Evolutionary conservation across 2,113 vertebrate species (phyloP).

Genomic region (Mesembrinibis cayennensis): DNA sequence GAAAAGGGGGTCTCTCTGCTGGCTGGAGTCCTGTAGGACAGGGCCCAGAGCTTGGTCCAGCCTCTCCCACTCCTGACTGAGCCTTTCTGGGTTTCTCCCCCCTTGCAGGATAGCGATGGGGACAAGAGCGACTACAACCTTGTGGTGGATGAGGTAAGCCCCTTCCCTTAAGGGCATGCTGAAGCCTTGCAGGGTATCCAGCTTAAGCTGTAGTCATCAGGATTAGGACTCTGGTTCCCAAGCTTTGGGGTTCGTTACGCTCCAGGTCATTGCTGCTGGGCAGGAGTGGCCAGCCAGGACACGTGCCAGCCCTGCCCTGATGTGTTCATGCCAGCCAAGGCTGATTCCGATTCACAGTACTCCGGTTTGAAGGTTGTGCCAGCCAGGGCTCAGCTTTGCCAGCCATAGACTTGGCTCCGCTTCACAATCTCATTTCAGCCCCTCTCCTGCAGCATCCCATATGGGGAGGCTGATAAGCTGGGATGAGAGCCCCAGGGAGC

Average conservation of each 20-base stretch:
- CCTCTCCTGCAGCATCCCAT: neutral
- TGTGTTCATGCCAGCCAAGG: neutral
- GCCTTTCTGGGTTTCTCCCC: neutral
- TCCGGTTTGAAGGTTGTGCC: neutral
- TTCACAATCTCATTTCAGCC: neutral
- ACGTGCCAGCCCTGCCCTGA: neutral
- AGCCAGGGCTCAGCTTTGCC: conserved; percentile 7
- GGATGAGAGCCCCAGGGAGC: neutral
- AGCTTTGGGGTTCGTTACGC: neutral
- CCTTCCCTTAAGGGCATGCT: fast-evolving
- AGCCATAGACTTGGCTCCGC: neutral
- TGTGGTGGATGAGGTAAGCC: conserved; percentile 77
- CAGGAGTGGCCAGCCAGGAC: neutral
- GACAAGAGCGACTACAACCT: conserved; percentile 76
- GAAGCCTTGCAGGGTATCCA: neutral
- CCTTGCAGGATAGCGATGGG: conserved; percentile 71
- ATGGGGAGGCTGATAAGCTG: neutral
- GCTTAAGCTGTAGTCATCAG: neutral
- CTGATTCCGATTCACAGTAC: neutral
- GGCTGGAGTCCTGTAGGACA: neutral
- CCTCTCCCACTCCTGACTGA: neutral
- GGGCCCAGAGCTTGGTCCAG: neutral
- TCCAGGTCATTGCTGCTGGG: neutral
- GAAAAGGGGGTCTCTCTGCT: neutral
- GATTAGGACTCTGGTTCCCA: neutral